These are phyloP conservation scores for Chloroceryle inda DNA, from an alignment of 2,797 vertebrate species.

Conservation along the genomic window DNA sequence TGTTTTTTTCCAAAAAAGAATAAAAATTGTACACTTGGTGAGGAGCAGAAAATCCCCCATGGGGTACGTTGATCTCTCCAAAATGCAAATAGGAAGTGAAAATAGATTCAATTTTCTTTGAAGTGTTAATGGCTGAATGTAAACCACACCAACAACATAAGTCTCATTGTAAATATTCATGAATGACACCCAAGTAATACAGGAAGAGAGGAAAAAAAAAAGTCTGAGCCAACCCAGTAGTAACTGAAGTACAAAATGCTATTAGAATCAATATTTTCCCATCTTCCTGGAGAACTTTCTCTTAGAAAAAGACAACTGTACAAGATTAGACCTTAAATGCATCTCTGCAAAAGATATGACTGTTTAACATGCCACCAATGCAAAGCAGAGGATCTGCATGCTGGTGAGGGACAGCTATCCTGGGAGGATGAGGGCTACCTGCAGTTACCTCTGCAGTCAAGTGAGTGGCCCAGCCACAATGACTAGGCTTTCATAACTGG, in stretches of 20 bases:
- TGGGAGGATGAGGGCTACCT: neutral
- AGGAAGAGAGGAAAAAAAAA: neutral
- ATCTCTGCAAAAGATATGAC: neutral
- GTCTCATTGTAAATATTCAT: neutral
- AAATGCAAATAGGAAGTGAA: slow-evolving; percentile 31
- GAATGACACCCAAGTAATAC: neutral
- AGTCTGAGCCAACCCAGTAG: neutral
- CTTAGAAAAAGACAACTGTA: neutral
- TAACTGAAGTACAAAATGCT: neutral
- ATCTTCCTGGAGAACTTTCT: neutral
- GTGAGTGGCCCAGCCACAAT: neutral
- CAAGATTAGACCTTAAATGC: neutral
- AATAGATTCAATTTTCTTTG: slow-evolving; percentile 26
- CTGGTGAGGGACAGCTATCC: neutral
- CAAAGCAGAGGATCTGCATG: neutral
- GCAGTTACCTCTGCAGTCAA: neutral
- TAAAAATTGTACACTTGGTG: neutral
- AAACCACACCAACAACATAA: neutral
- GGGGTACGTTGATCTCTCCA: slow-evolving; percentile 24
- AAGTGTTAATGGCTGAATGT: slow-evolving; percentile 7
- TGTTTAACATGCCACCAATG: neutral
- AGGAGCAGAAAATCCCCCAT: slow-evolving; percentile 30
- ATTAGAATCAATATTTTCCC: neutral
- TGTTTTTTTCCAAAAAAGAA: slow-evolving; percentile 15
- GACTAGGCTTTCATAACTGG: neutral